These are phyloP conservation scores for Malurus cyaneus DNA, from an alignment of 2,113 vertebrate species.

Conservation along the genomic window DNA sequence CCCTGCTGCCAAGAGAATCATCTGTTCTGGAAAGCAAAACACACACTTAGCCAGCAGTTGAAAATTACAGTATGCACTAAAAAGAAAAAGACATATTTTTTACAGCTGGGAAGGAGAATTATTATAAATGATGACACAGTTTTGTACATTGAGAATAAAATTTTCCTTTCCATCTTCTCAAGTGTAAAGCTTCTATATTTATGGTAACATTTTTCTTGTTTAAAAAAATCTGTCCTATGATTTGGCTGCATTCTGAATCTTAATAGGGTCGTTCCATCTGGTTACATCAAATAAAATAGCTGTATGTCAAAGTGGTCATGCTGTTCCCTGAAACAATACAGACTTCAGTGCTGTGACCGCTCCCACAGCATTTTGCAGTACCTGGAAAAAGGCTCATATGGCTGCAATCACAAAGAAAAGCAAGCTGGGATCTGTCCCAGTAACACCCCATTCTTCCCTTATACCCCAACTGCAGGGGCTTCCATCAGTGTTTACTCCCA, in stretches of 20 bases:
- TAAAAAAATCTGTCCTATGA: fast-evolving
- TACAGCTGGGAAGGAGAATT: not conserved
- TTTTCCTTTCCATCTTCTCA: not conserved
- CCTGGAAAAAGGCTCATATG: not conserved
- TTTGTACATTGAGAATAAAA: not conserved
- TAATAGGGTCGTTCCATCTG: not conserved
- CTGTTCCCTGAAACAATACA: not conserved
- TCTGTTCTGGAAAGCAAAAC: not conserved
- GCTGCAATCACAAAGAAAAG: not conserved
- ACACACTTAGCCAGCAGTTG: not conserved
- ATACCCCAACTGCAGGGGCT: not conserved
- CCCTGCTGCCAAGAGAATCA: not conserved
- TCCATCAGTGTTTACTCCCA: not conserved
- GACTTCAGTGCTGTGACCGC: not conserved
- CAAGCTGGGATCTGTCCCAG: not conserved
- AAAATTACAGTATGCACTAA: not conserved
- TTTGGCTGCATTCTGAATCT: not conserved
- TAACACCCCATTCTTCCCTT: fast-evolving
- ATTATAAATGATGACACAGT: not conserved
- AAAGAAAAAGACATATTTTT: not conserved
- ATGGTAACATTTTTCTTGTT: not conserved
- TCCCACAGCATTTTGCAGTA: not conserved
- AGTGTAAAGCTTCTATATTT: not conserved
- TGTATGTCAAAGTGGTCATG: not conserved
- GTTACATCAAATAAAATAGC: not conserved